Conservation (phyloP, 1,140 invertebrate genomes). For the Zaprionus camerounensis region DNA sequence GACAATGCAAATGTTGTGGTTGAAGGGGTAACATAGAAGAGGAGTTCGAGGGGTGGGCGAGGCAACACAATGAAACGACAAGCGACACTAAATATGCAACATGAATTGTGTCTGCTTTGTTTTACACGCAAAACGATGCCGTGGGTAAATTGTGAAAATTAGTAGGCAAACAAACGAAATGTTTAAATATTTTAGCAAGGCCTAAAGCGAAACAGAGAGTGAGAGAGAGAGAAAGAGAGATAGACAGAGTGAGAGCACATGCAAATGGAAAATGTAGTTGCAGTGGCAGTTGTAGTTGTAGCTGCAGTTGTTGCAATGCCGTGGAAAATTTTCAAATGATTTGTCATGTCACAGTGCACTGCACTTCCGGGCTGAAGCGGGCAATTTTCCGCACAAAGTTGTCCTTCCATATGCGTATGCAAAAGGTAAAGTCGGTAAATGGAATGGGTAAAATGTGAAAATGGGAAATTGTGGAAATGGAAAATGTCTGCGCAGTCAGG, state of each 20-base stretch:
- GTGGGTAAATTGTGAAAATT: constrained; percentile 52
- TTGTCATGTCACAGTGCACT: constrained; percentile 72
- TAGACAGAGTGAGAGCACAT: not conserved
- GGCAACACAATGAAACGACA: constrained; percentile 8
- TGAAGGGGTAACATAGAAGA: not conserved
- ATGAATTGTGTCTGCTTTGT: constrained; percentile 28
- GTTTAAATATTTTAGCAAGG: constrained; percentile 60
- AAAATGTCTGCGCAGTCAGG: constrained; percentile 44
- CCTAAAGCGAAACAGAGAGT: not conserved
- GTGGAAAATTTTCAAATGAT: constrained; percentile 67
- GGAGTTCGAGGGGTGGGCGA: not conserved
- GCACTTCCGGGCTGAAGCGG: constrained; percentile 58
- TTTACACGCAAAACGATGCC: constrained; percentile 21
- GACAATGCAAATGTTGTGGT: constrained; percentile 57
- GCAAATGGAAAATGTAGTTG: not conserved
- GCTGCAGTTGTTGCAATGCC: constrained; percentile 11
- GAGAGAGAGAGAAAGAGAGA: not conserved
- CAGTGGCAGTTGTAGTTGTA: not conserved
- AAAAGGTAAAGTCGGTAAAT: not conserved
- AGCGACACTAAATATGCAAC: constrained; percentile 27
- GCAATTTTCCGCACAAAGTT: constrained; percentile 42
- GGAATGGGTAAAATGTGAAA: no score
- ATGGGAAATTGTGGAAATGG: not conserved
- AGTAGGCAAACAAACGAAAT: constrained; percentile 59
- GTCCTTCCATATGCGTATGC: not conserved